Conservation (phyloP, 2,113 vertebrate genomes). For the Canis aureus region DNA sequence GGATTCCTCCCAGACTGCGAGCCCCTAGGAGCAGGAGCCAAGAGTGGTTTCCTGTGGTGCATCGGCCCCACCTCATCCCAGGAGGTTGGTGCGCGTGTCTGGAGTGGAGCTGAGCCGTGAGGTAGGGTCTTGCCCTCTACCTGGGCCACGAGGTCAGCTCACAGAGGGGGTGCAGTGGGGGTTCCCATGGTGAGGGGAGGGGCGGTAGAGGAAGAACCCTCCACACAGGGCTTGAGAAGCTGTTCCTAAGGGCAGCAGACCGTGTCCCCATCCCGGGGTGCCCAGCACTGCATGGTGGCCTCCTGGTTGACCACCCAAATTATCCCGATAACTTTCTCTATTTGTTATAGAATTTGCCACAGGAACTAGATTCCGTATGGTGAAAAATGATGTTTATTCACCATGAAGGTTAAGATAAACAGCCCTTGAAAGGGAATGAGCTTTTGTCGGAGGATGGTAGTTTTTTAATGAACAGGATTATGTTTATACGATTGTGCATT, state of each 20-base stretch:
- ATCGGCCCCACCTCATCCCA: too few relatives aligned
- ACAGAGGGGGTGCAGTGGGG: accelerated
- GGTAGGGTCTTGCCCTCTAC: neutral
- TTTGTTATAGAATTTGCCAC: neutral
- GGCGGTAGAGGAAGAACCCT: accelerated
- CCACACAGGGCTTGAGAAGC: neutral
- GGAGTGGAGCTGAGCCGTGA: neutral
- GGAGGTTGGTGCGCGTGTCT: neutral
- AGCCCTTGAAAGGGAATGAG: neutral
- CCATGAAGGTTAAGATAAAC: neutral
- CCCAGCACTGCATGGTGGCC: accelerated
- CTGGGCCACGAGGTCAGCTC: neutral
- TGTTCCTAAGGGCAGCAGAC: neutral
- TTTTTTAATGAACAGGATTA: conserved; percentile 21
- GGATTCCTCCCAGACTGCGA: neutral
- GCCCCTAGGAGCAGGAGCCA: too few relatives aligned
- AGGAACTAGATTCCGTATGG: neutral
- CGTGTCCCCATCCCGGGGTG: accelerated
- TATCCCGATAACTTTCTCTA: neutral
- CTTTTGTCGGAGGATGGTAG: neutral
- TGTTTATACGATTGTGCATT: conserved; percentile 24
- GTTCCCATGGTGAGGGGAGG: accelerated
- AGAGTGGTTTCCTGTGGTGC: neutral
- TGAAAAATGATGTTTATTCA: conserved; percentile 9
- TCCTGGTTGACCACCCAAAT: neutral